Base-by-base conservation (phyloP, 2,888 invertebrate species). In the Epinotia bilunana region DNA sequence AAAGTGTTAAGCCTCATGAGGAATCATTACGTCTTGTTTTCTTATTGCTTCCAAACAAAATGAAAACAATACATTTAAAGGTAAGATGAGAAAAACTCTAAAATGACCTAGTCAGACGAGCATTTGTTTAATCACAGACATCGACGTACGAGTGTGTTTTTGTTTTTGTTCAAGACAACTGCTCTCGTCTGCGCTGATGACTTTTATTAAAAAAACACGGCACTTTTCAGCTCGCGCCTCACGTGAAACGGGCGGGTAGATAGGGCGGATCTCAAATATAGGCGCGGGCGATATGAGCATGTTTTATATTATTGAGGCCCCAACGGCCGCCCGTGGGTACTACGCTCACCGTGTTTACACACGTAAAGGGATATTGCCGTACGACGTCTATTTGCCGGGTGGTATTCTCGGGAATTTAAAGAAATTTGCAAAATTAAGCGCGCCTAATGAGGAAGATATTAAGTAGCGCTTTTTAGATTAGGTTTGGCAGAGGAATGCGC, bases 221-320 rank as follows among this genome's bases (percentile, higher is more conserved):
- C 55, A 43, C 67, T 68, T 73, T 60, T 70, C 62, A 74, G 70
- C 64, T 74, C 58, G 64, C 63, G 18, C 13, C 74, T 74, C 58
- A 64, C 55, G 55, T 73, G 72, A 16, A 73, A 49, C 53, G 70
- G 63, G 61, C 61, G 68, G 57, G 67, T 18, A 67, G 72, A 58
- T 62, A 74, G 68, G 86, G 85, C 80, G 85, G 86, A 80, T 78
- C 87, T 77, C 86, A 86, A 84, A 88, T 85, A 87, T 84, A 87
- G 85, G 84, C 84, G 86, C 87, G 76, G 63, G 74, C 78, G 85
- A 88, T 89, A 86, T 84, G 86, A 83, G 83, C 87, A 88, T 91
- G 90, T 91, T 92, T 92, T 92, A 91, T 92, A 92, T 92, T 93
- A 93, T 92, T 93, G 91, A 91, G 87, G 88, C 84, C 83, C 84